Percentiles rank a stretch among this genome's conserved stretches.
These are phyloP conservation scores for Micronycteris hirsuta DNA, from an alignment of 2,113 vertebrate genomes.

Conservation along the genomic window DNA sequence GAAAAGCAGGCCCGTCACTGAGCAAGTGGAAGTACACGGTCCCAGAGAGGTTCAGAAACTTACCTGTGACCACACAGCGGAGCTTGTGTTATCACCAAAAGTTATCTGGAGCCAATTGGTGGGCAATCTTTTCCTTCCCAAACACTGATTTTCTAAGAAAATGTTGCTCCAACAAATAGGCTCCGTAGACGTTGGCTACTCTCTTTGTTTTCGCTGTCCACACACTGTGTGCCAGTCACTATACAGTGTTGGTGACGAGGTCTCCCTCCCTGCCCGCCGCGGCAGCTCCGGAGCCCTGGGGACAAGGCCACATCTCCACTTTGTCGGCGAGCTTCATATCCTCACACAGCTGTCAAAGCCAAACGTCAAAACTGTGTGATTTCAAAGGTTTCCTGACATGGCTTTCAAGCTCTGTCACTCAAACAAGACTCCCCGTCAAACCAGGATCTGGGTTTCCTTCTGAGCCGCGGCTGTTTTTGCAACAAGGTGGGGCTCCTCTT, in stretches of 20 bases:
- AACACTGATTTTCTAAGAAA: neutral
- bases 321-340: neutral
- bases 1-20: neutral
- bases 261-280: accelerated
- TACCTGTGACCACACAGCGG: neutral
- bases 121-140: neutral
- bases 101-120: no score
- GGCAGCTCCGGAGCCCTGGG: neutral
- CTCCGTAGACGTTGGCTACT: neutral
- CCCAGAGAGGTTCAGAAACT: neutral
- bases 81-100: neutral
- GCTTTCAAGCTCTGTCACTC: neutral
- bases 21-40: neutral
- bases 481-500: neutral
- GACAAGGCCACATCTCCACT: accelerated
- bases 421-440: neutral
- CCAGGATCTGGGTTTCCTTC: neutral
- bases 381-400: neutral
- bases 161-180: neutral
- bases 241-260: neutral
- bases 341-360: neutral
- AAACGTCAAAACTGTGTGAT: neutral
- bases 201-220: neutral
- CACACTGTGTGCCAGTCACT: neutral
- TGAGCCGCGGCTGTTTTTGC: accelerated